These are phyloP conservation scores for Seriola quinqueradiata DNA, from an alignment of 2,113 vertebrate genomes.

Conservation along the genomic window DNA sequence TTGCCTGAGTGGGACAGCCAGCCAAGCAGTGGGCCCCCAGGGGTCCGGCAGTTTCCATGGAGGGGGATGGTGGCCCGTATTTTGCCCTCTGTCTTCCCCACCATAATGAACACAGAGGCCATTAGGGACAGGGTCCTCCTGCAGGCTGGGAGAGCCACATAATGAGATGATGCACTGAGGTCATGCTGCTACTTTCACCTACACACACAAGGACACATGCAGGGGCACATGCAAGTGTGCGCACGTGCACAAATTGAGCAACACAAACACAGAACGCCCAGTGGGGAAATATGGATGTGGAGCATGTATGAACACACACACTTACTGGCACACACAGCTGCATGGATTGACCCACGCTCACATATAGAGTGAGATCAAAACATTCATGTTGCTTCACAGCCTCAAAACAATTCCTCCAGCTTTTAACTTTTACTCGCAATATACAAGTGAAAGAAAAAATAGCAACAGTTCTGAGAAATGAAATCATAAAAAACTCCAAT, in stretches of 20 bases:
- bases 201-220: slow-evolving; percentile 10
- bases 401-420: no score
- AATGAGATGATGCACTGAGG: slow-evolving; percentile 57
- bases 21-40: slow-evolving; percentile 44
- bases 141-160: slow-evolving; percentile 36
- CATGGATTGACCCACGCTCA: slow-evolving; percentile 49
- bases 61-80: slow-evolving; percentile 21
- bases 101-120: slow-evolving; percentile 42
- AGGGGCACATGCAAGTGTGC: slow-evolving; percentile 12
- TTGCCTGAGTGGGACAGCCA: slow-evolving; percentile 46
- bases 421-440: no score
- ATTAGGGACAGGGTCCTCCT: slow-evolving; percentile 46
- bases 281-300: slow-evolving; percentile 1
- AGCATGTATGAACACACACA: not conserved
- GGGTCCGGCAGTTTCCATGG: slow-evolving; percentile 63
- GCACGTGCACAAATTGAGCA: slow-evolving; percentile 25
- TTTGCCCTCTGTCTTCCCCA: slow-evolving; percentile 48
- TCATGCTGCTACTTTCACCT: slow-evolving; percentile 36
- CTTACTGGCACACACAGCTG: slow-evolving; percentile 7
- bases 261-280: slow-evolving; percentile 17
- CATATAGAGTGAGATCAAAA: slow-evolving; percentile 3
- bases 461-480: no score
- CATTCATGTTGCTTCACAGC: no score
- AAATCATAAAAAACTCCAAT: no score
- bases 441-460: no score